Conservation (phyloP, 2,797 vertebrate genomes). For the Darevskia nairensis region DNA sequence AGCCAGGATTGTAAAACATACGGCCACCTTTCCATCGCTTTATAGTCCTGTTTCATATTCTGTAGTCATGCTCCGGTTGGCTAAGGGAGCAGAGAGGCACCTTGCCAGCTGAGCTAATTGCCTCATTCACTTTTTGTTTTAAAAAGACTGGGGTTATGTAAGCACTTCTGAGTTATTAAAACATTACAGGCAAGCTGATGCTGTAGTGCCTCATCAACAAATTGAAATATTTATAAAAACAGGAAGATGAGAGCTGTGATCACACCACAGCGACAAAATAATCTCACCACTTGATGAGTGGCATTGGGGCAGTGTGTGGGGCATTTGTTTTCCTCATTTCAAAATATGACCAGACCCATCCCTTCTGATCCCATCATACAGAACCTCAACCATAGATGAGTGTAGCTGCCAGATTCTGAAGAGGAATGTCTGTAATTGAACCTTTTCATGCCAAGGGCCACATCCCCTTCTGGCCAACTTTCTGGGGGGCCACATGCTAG, state of each 20-base stretch:
- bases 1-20: background rate
- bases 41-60: background rate
- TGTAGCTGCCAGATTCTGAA: background rate
- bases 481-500: too few relatives aligned
- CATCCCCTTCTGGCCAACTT: too few relatives aligned
- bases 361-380: background rate
- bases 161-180: slow-evolving; percentile 43
- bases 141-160: slow-evolving; percentile 21
- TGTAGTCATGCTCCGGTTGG: background rate
- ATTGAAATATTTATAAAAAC: slow-evolving; percentile 27
- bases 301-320: background rate
- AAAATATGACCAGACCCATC: too few relatives aligned
- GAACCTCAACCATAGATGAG: background rate
- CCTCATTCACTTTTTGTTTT: slow-evolving; percentile 21
- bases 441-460: too few relatives aligned
- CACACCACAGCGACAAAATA: background rate
- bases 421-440: background rate
- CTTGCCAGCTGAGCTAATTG: slow-evolving; percentile 23
- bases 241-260: background rate
- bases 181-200: slow-evolving; percentile 13
- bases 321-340: background rate
- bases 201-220: slow-evolving; percentile 14
- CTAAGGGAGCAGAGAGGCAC: background rate
- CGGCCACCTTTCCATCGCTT: background rate
- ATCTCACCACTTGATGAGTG: background rate